Base-by-base conservation (phyloP, 2,113 vertebrate genomes). In the Alaudala cheleensis region DNA sequence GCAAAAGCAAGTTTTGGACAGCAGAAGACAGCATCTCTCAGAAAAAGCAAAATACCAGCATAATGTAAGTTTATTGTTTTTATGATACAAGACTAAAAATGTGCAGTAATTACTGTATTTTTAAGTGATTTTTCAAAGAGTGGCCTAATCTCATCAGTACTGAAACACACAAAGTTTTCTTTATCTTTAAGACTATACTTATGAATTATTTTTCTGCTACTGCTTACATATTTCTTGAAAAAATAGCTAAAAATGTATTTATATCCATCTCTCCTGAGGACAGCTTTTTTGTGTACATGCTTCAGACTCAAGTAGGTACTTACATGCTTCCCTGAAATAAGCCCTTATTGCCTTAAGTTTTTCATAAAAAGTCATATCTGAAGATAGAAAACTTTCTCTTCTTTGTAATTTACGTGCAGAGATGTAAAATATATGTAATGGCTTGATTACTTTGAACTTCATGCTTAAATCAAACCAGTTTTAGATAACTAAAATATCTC, bases 21-120 rank as follows among this genome's bases (percentile, higher is more conserved):
- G 90, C 72, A 97, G 97, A 84, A 98, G 73, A 95, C 98, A 96
- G 45, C 89, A 97, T 53, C 70, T 97, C n/a, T 71, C 95, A 51
- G 92, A 97, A 80, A 96, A 93, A 65, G 94, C 83, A 67, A 98
- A 97, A 79, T 84, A 94, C 42, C 95, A 65, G 9, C 88, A 74
- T 49, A 80, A 96, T 86, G 98, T 99, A 80, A 58, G 51, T 78
- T 86, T 82, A 33, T 57, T 57, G 13, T 64, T 77, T 25, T 73
- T 39, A 49, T 33, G 29, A 54, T 40, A 11, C 28, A 71, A 67
- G 62, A 45, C 25, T 78, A 47, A 81, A 78, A 76, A 42, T 69
- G 15, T 25, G 11, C 23, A 89, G 37, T 31, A 87, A 23, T 72
- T 24, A 17, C 12, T 85, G 10, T 54, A 61, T 61, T 85, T 85